These are phyloP conservation scores for Cavia aperea DNA, from an alignment of 2,113 vertebrate genomes.

Conservation along the genomic window DNA sequence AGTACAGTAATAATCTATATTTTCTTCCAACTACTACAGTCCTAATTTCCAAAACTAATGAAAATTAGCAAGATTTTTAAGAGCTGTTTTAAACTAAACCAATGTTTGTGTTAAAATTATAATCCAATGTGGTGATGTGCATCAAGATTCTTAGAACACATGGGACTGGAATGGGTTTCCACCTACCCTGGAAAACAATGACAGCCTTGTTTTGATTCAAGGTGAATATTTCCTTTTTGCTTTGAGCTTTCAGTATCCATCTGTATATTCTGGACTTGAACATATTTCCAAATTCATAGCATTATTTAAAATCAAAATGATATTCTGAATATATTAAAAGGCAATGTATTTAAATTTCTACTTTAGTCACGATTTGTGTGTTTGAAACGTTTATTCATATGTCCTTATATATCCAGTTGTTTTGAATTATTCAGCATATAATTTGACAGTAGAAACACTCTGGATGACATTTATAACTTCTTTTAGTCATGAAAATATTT, in stretches of 20 bases:
- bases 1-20: not conserved
- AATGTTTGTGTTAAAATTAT: conserved; percentile 66
- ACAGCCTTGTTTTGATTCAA: conserved; percentile 71
- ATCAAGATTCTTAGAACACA: conserved; percentile 68
- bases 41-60: conserved; percentile 47
- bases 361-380: conserved; percentile 2
- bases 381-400: conserved; percentile 12
- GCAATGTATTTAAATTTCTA: conserved; percentile 52
- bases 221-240: conserved; percentile 68
- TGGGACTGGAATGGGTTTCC: conserved; percentile 52
- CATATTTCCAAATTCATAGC: conserved; percentile 55
- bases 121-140: conserved; percentile 58
- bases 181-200: conserved; percentile 70
- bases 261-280: conserved; percentile 72
- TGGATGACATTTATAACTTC: conserved; percentile 38
- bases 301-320: conserved; percentile 66
- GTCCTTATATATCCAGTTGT: not conserved
- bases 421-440: conserved; percentile 15
- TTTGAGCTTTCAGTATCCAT: conserved; percentile 69
- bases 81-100: conserved; percentile 45
- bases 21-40: conserved; percentile 26
- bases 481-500: conserved; percentile 46
- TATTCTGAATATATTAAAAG: conserved; percentile 44
- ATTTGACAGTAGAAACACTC: not conserved
- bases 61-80: conserved; percentile 51